These are phyloP conservation scores for Rhorus exstirpatorius DNA, from an alignment of 2,888 invertebrate genomes.

Conservation along the genomic window DNA sequence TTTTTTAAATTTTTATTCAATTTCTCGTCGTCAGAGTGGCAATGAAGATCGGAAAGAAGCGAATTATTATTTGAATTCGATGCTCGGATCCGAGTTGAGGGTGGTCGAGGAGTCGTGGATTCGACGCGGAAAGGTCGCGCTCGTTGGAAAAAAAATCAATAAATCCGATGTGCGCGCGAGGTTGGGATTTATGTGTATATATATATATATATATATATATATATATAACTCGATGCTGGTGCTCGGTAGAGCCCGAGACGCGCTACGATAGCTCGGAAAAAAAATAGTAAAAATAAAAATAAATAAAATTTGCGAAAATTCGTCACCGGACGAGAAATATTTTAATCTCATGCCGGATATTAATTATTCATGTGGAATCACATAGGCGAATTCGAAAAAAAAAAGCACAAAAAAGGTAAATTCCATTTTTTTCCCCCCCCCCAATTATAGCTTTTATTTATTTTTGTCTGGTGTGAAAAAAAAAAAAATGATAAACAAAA, in stretches of 20 bases:
- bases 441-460: not conserved
- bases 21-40: no score
- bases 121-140: slow-evolving; percentile 52
- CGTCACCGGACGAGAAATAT: slow-evolving; percentile 31
- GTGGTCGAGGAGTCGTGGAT: slow-evolving; percentile 24
- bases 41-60: not conserved
- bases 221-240: no score
- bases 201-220: no score
- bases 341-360: slow-evolving; percentile 26
- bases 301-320: slow-evolving; percentile 18
- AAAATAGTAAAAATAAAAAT: slow-evolving; percentile 6
- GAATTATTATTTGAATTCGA: slow-evolving; percentile 23
- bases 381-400: not conserved
- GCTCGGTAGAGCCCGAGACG: not conserved
- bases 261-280: slow-evolving; percentile 12
- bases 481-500: slow-evolving; percentile 17
- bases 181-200: no score
- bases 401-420: slow-evolving; percentile 52
- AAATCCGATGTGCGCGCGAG: slow-evolving; percentile 52
- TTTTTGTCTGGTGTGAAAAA: not conserved
- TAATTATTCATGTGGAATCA: slow-evolving; percentile 42
- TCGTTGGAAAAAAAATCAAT: slow-evolving; percentile 68
- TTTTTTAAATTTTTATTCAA: no score
- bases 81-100: not conserved
- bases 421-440: not conserved